Evolutionary conservation across 2,113 vertebrate genomes (phyloP).

Genomic region (Todiramphus saurophagus): DNA sequence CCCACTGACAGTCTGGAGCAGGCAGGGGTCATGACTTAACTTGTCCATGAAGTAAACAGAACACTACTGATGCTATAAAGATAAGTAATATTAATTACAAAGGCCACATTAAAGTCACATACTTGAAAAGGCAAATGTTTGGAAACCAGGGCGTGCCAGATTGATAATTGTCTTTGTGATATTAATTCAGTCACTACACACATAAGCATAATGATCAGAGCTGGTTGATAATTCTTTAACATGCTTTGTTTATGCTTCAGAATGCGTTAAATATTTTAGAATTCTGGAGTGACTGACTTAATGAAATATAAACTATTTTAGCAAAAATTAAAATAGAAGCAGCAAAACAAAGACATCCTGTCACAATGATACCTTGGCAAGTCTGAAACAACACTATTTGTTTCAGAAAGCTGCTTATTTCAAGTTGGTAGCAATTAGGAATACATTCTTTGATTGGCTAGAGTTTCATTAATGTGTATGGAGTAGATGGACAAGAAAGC

Average conservation of each 20-base stretch:
- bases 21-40: constrained; percentile 35
- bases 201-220: background rate
- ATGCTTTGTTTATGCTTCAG: background rate
- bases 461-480: background rate
- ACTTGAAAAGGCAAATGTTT: constrained; percentile 17
- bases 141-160: background rate
- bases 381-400: background rate
- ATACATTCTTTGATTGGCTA: background rate
- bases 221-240: background rate
- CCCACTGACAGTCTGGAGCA: constrained; percentile 16
- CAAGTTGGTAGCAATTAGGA: background rate
- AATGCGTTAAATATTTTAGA: background rate
- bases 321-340: background rate
- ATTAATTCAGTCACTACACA: background rate
- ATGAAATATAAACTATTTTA: background rate
- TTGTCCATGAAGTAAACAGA: constrained; percentile 11
- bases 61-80: constrained; percentile 25
- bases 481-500: background rate
- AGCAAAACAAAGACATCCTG: background rate
- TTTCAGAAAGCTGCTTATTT: background rate
- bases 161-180: background rate
- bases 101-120: background rate
- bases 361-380: background rate
- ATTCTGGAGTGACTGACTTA: background rate
- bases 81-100: constrained; percentile 54